Percentiles rank a stretch among this genome's conserved stretches.
Conservation (phyloP, 2,888 invertebrate species). For the Gymnosoma rotundatum region DNA sequence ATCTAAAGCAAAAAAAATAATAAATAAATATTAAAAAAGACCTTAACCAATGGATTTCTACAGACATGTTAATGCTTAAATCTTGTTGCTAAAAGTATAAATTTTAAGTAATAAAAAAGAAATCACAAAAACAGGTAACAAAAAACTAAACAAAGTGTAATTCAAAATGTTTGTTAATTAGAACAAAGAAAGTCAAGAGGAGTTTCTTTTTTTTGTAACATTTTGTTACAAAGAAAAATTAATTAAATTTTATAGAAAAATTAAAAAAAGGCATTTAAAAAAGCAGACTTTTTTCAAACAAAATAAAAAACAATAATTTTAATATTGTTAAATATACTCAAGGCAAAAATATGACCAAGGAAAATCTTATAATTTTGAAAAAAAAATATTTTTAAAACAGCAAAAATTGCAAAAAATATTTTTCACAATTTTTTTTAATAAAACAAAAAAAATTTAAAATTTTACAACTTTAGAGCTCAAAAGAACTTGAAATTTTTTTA, state of each 20-base stretch:
- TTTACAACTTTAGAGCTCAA: too few species aligned
- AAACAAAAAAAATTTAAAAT: too few species aligned
- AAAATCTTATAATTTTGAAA: too few species aligned
- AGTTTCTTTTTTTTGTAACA: conserved; percentile 24
- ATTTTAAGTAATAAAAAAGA: conserved; percentile 18
- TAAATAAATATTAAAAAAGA: conserved; percentile 22
- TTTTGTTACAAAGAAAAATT: conserved; percentile 62
- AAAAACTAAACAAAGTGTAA: conserved; percentile 40
- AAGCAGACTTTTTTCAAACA: not conserved
- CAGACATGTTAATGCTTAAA: conserved; percentile 75
- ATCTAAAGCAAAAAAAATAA: conserved; percentile 11
- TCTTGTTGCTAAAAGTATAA: conserved; percentile 69
- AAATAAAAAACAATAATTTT: not conserved
- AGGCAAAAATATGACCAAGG: too few species aligned
- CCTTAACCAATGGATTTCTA: conserved; percentile 13
- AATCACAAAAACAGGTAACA: not conserved
- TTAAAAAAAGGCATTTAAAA: not conserved
- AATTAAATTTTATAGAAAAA: conserved; percentile 66
- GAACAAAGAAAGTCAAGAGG: conserved; percentile 66
- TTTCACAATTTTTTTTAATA: too few species aligned
- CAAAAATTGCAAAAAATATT: too few species aligned
- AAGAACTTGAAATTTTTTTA: too few species aligned
- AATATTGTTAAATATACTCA: not conserved
- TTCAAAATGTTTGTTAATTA: conserved; percentile 72
- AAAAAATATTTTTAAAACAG: too few species aligned